Conservation (phyloP, 2,888 invertebrate species). For the Xanthorhoe designata region DNA sequence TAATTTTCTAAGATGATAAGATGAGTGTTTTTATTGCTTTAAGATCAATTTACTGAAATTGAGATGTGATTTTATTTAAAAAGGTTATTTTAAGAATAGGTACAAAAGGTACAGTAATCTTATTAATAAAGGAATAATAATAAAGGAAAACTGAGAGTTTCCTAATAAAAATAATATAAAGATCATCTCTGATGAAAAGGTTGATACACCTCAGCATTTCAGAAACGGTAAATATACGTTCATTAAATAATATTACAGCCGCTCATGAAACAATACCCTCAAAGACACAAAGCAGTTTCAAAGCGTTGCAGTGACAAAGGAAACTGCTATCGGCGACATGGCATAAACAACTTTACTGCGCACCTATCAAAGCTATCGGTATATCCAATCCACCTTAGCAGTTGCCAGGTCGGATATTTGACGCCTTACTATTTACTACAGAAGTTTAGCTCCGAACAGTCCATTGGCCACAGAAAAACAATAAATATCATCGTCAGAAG, state of each 20-base stretch:
- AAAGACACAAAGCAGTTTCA: conserved; percentile 24
- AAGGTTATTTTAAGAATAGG: not conserved
- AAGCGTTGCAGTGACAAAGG: conserved; percentile 32
- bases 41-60: conserved; percentile 1
- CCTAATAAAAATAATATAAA: too few species aligned
- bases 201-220: not conserved
- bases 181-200: not conserved
- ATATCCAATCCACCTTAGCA: conserved; percentile 33
- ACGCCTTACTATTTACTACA: conserved; percentile 39
- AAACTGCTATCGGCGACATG: conserved; percentile 30
- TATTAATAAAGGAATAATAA: too few species aligned
- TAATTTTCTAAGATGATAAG: conserved; percentile 12
- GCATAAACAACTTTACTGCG: conserved; percentile 39
- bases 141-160: too few species aligned
- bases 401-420: conserved; percentile 20
- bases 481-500: not conserved
- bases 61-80: not conserved
- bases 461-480: conserved; percentile 17
- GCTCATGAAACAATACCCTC: conserved; percentile 31
- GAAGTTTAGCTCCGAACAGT: conserved; percentile 42
- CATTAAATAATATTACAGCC: conserved; percentile 20
- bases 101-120: not conserved
- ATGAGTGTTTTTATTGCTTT: conserved; percentile 1
- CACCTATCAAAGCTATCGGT: conserved; percentile 34
- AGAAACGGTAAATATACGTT: conserved; percentile 10